Conservation (phyloP, 2,888 invertebrate species). For the Perithous albicinctus region DNA sequence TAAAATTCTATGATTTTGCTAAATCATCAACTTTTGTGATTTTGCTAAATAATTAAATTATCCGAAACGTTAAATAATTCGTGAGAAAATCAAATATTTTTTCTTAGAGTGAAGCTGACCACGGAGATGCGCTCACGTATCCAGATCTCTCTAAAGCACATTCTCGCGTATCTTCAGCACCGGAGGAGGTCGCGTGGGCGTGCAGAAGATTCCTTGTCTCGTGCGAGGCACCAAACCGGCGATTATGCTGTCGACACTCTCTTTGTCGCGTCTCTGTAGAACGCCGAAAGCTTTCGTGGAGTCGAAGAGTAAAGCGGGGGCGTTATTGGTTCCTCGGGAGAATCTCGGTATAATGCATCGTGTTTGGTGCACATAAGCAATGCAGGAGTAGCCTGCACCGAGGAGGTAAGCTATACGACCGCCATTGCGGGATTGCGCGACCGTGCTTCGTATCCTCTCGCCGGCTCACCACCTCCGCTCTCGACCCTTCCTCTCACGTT, state of each 20-base stretch:
- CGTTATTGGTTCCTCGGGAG: background rate
- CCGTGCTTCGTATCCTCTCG: conserved; percentile 48
- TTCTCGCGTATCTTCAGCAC: conserved; percentile 24
- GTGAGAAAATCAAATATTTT: no score
- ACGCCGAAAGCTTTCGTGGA: background rate
- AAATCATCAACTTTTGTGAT: no score
- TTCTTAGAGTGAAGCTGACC: no score
- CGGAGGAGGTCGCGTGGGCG: conserved; percentile 70
- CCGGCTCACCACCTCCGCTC: conserved; percentile 54
- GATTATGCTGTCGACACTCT: conserved; percentile 83
- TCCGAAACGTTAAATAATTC: no score
- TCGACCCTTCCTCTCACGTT: conserved; percentile 61
- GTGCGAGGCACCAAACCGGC: conserved; percentile 72
- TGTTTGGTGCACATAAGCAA: conserved; percentile 6
- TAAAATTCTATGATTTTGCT: no score
- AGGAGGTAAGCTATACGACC: conserved; percentile 39
- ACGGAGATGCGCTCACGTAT: background rate
- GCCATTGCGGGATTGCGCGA: conserved; percentile 70
- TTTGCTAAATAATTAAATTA: no score
- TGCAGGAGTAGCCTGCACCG: conserved; percentile 9
- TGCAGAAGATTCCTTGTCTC: conserved; percentile 8
- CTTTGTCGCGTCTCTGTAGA: conserved; percentile 48
- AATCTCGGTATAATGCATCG: conserved; percentile 13
- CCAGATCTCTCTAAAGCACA: background rate
- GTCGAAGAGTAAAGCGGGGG: background rate